These are phyloP conservation scores for Drosophila crucigera DNA, from an alignment of 2,888 invertebrate genomes.

Conservation along the genomic window DNA sequence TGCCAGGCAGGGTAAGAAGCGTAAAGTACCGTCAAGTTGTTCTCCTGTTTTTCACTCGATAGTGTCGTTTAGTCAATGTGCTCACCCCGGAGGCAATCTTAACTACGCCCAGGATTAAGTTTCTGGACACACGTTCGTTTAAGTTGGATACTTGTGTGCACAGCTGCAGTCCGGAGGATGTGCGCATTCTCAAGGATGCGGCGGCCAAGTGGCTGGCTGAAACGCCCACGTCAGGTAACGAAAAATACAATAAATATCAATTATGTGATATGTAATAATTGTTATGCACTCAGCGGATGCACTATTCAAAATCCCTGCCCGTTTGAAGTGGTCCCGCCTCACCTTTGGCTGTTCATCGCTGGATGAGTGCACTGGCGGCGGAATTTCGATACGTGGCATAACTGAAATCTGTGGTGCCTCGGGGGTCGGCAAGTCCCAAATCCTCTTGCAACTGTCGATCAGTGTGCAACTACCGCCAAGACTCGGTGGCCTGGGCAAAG, in stretches of 20 bases:
- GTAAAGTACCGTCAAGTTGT: neutral
- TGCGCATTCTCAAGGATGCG: constrained; percentile 80
- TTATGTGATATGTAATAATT: neutral
- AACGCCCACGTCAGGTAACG: constrained; percentile 65
- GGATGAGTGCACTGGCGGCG: constrained; percentile 88
- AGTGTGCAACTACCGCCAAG: constrained; percentile 87
- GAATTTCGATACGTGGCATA: constrained; percentile 88
- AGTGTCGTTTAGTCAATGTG: constrained; percentile 69
- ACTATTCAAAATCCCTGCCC: constrained; percentile 59
- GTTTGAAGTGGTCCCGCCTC: constrained; percentile 80
- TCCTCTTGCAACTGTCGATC: constrained; percentile 90
- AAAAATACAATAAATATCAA: neutral
- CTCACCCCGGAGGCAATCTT: constrained; percentile 76
- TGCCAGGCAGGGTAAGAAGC: constrained; percentile 69
- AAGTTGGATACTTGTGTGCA: constrained; percentile 49
- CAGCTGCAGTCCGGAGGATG: constrained; percentile 79
- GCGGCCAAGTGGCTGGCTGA: constrained; percentile 83
- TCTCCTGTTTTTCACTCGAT: constrained; percentile 15
- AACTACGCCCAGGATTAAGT: constrained; percentile 64
- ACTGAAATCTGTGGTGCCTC: constrained; percentile 91
- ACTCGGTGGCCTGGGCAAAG: constrained; percentile 87
- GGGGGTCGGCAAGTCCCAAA: constrained; percentile 91
- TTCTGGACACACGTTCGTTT: constrained; percentile 64
- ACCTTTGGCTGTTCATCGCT: constrained; percentile 87
- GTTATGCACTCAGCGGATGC: constrained; percentile 52